Base-by-base conservation (phyloP, 2,797 vertebrate genomes). In the Gila robusta region DNA sequence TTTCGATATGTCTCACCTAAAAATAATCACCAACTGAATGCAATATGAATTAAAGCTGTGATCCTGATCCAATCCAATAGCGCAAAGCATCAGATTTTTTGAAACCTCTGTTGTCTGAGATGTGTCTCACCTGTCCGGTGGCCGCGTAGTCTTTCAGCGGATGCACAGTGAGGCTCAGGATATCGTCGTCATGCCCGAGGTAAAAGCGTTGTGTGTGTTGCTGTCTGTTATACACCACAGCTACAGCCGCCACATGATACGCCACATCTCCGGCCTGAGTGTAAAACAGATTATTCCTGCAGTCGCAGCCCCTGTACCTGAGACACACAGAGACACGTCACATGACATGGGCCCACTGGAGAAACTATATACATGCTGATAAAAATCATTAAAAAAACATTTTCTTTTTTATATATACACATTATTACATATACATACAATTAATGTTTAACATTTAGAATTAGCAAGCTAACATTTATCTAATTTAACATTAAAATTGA, bases 261-360 rank as follows among this genome's bases (percentile, higher is more conserved):
- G 98, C 96, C 47, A 99, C 97, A 91, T 98, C 98, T 7, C 98
- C 98, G 0, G 96, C 70, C 93, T 98, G 98, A 0, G 96, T 98
- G 95, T 99, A 99, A 94, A 97, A 98, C 86, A 99, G 95, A 90
- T 99, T 99, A 94, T 98, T 98, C 69, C 98, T 94, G 88, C 98
- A 99, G 94, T 99, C 98, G 0, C 97, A 99, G 83, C 98, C 98
- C 71, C 98, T 96, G 28, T 99, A 99, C 85, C 98, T 99, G 93
- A 80, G 9, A 79, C 77, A 79, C 70, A 70, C 1, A 28, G n/a
- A 26, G 2, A 64, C 5, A 0, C n/a, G n/a, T 64, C 59, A 64
- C 59, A 64, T 64, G 59, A 62, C 59, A 14, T 6, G 11, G 5
- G n/a, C 2, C 11, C 23, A 14, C n/a, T 6, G n/a, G n/a, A 64